These are phyloP conservation scores for Danio tinwini DNA, from an alignment of 2,797 vertebrate genomes.

Conservation along the genomic window DNA sequence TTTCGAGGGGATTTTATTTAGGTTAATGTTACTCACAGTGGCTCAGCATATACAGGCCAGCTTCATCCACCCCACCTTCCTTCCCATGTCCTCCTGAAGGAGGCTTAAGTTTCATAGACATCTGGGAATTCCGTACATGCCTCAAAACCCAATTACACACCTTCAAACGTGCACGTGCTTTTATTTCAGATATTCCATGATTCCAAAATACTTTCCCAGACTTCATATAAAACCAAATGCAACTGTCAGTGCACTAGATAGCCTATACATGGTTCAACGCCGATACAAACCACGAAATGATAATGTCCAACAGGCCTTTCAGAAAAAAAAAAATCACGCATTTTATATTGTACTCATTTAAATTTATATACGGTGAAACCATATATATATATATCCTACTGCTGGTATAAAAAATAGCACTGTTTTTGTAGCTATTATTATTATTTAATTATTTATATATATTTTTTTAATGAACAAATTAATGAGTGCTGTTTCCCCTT, in stretches of 20 bases:
- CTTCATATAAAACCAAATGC: constrained; percentile 52
- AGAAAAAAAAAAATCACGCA: neutral
- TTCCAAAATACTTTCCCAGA: constrained; percentile 78
- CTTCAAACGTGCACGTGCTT: constrained; percentile 90
- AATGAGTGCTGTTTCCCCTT: neutral
- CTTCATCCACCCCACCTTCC: constrained; percentile 84
- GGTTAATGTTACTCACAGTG: constrained; percentile 48
- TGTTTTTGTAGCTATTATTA: neutral
- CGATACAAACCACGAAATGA: neutral
- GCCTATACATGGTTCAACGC: neutral
- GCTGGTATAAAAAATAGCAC: too few relatives aligned
- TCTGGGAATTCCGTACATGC: constrained; percentile 98
- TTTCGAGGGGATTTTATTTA: constrained; percentile 19
- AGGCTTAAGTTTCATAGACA: constrained; percentile 93
- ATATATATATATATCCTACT: too few relatives aligned
- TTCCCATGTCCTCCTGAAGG: constrained; percentile 83
- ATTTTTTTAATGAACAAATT: neutral
- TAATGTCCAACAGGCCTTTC: neutral
- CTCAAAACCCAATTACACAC: constrained; percentile 95
- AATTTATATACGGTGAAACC: neutral
- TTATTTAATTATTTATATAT: neutral
- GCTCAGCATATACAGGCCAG: constrained; percentile 71
- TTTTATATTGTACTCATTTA: neutral
- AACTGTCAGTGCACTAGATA: neutral
- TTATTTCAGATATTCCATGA: constrained; percentile 82